phyloP scores from a whole-genome alignment of 1,140 invertebrate species.

The Idris sp. region DNA sequence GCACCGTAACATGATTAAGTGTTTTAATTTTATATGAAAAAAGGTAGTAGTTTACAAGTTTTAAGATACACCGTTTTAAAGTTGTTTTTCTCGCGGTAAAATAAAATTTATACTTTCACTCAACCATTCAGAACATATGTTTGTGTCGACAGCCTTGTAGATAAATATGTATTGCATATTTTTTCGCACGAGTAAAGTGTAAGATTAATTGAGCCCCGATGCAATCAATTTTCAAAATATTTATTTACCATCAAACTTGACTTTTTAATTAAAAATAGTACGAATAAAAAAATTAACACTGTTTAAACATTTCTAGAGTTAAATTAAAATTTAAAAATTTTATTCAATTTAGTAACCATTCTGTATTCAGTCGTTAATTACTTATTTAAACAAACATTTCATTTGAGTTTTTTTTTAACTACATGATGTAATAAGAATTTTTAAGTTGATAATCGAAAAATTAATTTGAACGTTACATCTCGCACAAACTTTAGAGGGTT shows the following conservation, averaged over 20 bases:
- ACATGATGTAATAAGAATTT: too few relatives aligned
- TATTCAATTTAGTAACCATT: too few relatives aligned
- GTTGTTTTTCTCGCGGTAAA: conserved; percentile 25
- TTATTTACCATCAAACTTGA: conserved; percentile 14
- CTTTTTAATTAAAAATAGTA: too few relatives aligned
- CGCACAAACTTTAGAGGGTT: conserved; percentile 25
- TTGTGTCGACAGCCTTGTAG: conserved; percentile 8
- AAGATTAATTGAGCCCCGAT: conserved; percentile 17
- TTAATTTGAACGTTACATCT: conserved; percentile 4
- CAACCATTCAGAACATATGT: conserved; percentile 40
- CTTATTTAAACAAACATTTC: too few relatives aligned
- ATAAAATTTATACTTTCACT: conserved; percentile 47
- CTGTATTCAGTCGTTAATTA: too few relatives aligned
- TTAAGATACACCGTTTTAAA: conserved; percentile 46
- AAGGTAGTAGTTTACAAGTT: conserved; percentile 58
- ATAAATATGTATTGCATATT: conserved; percentile 28
- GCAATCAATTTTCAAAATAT: conserved; percentile 21
- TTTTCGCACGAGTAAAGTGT: conserved; percentile 3
- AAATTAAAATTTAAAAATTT: too few relatives aligned
- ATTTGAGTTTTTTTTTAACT: too few relatives aligned
- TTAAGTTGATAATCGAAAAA: conserved; percentile 11
- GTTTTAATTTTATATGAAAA: conserved; percentile 60
- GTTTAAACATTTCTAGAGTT: too few relatives aligned
- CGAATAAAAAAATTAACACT: too few relatives aligned
- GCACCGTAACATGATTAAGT: conserved; percentile 60